Base-by-base conservation (phyloP, 2,113 vertebrate species). In the Paradisaea rubra region DNA sequence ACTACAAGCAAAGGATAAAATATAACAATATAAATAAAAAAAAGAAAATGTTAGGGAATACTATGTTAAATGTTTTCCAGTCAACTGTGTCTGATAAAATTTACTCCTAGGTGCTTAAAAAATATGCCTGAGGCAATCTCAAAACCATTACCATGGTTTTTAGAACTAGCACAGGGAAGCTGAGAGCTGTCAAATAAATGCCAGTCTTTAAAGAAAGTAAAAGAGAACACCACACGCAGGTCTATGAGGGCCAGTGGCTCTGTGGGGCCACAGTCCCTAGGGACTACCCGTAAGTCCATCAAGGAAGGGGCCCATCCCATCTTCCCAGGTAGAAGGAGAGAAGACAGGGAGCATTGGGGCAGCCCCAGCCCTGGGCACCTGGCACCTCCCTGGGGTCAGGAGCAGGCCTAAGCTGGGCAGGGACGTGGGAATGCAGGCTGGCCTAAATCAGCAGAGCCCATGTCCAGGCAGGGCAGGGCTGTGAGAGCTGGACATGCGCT, bases 251-350 rank as follows among this genome's bases (percentile, higher is more conserved):
- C 14, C 44, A 78, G 24, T 21, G 49, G 31, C 11, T 88, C 13
- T 3, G 1, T 44, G 6, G 10, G 9, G 8, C 23, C 39, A 28
- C 20, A 6, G 22, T 15, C 15, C 14, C 11, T 53, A 13, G 15
- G 4, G 4, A 13, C 1, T 44, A 15, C 9, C 3, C 3, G 0
- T 3, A 2, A 15, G 9, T 71, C 37, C 2, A 0, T 37, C 8
- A 66, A n/a, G 22, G 41, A 21, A 69, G 14, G 11, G 7, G 4
- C 6, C 6, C 6, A 31, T 72, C 18, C 33, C 30, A 80, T 6
- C 6, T 25, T 16, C 12, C 20, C 18, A 52, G 4, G 15, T 3
- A 21, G 20, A 20, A 70, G 17, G 30, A 52, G 57, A 7, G 3
- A 24, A 57, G n/a, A 9, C 3, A 4, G 13, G 10, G 5, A 3